Base-by-base conservation (phyloP, 92 coral and sea anemone genomes). In the Montipora capitata region DNA sequence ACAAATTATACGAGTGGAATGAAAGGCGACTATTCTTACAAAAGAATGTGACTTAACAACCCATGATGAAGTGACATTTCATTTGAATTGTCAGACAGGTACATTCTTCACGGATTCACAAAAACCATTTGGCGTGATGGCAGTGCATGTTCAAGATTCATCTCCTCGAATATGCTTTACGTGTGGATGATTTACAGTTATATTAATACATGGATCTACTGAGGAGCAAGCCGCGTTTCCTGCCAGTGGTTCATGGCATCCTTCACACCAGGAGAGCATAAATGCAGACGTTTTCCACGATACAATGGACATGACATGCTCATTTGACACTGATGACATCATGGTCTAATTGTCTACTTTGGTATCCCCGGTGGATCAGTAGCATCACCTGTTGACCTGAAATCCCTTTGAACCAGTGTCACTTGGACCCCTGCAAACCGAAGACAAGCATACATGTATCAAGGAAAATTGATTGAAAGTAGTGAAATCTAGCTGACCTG, bases 341-440 rank as follows among this genome's bases (percentile, higher is more conserved):
- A 17, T 48, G 84, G 14, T 48, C 6, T 12, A 14, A 40, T 51
- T 35, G 17, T 67, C 11, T 39, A 59, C 39, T 20, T 63, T 17
- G 40, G 15, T 39, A 49, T 18, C 15, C 10, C 39, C 39, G 8
- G 52, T 41, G 38, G 58, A 40, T 58, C 44, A 9, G 17, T 57
- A 16, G 12, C 41, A 10, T 82, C 70, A 82, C 45, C 79, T 82
- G 14, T 27, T 16, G 57, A 57, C 12, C 35, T 72, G 58, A 71
- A 82, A 82, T 9, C 87, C 87, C 59, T 82, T 82, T 20, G 87
- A 82, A 6, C 72, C 87, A 16, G 52, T 15, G 2, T 80, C 75
- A 35, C 51, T 44, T 41, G 87, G 87, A 82, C 87, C 87, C 61
- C 87, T 82, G 51, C n/a, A 72, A 12, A 71, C 18, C 16, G 17